Evolutionary conservation across 2,888 invertebrate genomes (phyloP).

Genomic region (Cantharis flavilabris): DNA sequence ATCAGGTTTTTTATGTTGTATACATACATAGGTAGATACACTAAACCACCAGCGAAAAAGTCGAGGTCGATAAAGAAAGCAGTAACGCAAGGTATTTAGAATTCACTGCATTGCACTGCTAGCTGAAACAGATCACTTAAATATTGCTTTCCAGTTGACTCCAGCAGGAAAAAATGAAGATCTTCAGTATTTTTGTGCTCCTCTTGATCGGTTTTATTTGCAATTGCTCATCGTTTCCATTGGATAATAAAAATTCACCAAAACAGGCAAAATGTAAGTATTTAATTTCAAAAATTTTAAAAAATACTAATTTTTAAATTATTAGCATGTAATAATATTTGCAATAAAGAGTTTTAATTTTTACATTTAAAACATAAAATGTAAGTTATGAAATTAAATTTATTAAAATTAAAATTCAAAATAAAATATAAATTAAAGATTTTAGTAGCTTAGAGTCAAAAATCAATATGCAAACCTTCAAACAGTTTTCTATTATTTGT

Average conservation of each 20-base stretch:
- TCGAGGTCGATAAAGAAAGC: constrained; percentile 28
- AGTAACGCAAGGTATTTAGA: constrained; percentile 24
- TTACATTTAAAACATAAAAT: too few relatives aligned
- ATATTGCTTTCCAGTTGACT: constrained; percentile 11
- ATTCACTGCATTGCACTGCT: constrained; percentile 3
- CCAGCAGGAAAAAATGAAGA: constrained; percentile 19
- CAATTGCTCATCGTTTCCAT: constrained; percentile 14
- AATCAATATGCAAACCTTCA: neutral
- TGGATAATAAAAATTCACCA: constrained; percentile 23
- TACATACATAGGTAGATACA: neutral
- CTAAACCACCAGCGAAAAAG: constrained; percentile 15
- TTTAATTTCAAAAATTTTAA: neutral
- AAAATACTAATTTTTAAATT: neutral
- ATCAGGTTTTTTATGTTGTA: constrained; percentile 9
- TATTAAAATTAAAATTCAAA: too few relatives aligned
- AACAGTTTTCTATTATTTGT: neutral
- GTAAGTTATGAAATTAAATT: too few relatives aligned
- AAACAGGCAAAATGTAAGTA: constrained; percentile 33
- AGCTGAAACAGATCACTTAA: constrained; percentile 8
- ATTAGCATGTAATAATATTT: too few relatives aligned
- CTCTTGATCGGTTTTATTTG: constrained; percentile 15
- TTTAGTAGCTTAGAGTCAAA: neutral
- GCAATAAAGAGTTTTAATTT: too few relatives aligned
- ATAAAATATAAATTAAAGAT: too few relatives aligned
- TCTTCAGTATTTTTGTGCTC: constrained; percentile 25